Evolutionary conservation across 2,888 invertebrate species (phyloP).

Genomic region (Gnatocerus cornutus): DNA sequence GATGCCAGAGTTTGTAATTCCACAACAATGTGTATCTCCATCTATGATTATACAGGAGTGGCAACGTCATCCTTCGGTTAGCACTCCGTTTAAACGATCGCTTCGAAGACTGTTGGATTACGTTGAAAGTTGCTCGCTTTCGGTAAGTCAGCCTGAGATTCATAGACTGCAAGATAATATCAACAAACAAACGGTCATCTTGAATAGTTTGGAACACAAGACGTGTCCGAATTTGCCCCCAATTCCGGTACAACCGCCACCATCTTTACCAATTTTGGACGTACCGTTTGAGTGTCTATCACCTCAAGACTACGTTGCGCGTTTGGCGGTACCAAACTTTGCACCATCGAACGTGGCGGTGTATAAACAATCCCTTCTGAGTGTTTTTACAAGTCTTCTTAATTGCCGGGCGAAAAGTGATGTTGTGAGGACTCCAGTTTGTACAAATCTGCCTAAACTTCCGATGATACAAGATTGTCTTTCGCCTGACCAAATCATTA

Average conservation of each 20-base stretch:
- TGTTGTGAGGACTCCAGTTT: neutral
- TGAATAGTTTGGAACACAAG: neutral
- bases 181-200: neutral
- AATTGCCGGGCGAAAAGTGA: neutral
- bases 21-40: neutral
- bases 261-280: neutral
- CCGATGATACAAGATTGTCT: conserved; percentile 18
- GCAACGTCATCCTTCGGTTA: neutral
- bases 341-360: neutral
- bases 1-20: conserved; percentile 2
- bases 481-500: conserved; percentile 13
- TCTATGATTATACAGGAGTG: neutral
- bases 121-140: neutral
- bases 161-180: neutral
- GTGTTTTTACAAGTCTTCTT: neutral
- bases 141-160: neutral
- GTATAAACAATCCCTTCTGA: neutral
- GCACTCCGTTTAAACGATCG: neutral
- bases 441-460: conserved; percentile 12
- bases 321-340: neutral
- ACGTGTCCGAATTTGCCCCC: neutral
- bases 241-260: too few species aligned
- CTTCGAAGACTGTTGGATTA: neutral
- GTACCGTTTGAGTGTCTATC: neutral
- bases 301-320: neutral